These are phyloP conservation scores for Nyctereutes procyonoides DNA, from an alignment of 2,113 vertebrate species.

Conservation along the genomic window DNA sequence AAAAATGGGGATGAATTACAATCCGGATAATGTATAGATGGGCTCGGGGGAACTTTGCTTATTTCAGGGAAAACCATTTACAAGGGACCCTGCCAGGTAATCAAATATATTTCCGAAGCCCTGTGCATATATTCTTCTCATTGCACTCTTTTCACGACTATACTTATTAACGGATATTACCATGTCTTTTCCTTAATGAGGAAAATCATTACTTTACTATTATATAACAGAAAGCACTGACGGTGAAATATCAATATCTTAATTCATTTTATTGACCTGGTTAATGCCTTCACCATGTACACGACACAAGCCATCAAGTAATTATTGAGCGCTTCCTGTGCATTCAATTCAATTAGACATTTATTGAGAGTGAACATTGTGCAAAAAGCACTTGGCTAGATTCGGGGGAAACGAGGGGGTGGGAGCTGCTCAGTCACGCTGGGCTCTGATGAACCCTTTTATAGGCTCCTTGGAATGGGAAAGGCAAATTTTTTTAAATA, in stretches of 20 bases:
- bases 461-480: background rate
- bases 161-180: background rate
- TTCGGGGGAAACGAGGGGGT: background rate
- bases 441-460: background rate
- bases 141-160: background rate
- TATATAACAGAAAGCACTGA: background rate
- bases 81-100: constrained; percentile 59
- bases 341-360: background rate
- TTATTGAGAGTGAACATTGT: background rate
- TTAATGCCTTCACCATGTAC: background rate
- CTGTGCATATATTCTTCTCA: background rate
- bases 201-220: background rate
- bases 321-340: background rate
- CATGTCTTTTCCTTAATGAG: background rate
- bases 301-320: background rate
- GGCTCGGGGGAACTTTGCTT: constrained; percentile 35
- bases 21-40: constrained; percentile 72
- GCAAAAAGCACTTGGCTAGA: background rate
- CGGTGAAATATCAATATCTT: background rate
- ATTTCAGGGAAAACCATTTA: constrained; percentile 41
- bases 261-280: constrained; percentile 21
- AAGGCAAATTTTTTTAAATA: background rate
- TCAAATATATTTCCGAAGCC: constrained; percentile 35
- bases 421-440: background rate
- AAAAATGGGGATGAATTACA: constrained; percentile 57